A percentile compares a stretch with the other conserved stretches of the same genome.
Conservation (phyloP, 2,888 invertebrate species). For the Kuschelorhynchus macadamiae region DNA sequence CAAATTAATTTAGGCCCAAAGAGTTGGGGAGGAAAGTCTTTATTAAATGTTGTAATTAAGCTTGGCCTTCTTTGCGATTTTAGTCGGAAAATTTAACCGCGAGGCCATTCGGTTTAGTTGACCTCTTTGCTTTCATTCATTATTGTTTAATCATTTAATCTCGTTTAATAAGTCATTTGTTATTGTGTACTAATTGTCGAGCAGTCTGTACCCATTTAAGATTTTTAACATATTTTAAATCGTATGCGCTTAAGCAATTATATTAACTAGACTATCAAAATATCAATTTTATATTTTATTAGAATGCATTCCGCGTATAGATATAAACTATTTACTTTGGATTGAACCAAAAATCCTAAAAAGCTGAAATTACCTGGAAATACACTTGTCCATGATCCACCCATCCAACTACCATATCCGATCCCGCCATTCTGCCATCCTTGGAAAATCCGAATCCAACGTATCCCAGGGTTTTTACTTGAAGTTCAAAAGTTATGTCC, state of each 20-base stretch:
- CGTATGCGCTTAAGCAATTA: background rate
- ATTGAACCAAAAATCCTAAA: too few species aligned
- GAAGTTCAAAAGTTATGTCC: slow-evolving; percentile 87
- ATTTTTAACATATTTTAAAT: background rate
- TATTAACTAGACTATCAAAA: too few species aligned
- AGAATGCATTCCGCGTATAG: too few species aligned
- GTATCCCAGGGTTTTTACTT: slow-evolving; percentile 87
- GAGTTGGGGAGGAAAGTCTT: slow-evolving; percentile 10
- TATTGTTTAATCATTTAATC: background rate
- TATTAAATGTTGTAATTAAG: slow-evolving; percentile 27
- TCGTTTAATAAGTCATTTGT: background rate
- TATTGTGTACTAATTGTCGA: slow-evolving; percentile 18
- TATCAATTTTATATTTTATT: too few species aligned
- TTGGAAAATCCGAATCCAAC: slow-evolving; percentile 90
- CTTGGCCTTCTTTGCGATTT: slow-evolving; percentile 26
- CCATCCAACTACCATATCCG: slow-evolving; percentile 93
- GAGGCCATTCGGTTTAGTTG: slow-evolving; percentile 22
- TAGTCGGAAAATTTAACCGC: slow-evolving; percentile 29
- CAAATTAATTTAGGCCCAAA: slow-evolving; percentile 29
- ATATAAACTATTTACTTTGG: too few species aligned
- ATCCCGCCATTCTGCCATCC: slow-evolving; percentile 83
- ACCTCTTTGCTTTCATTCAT: slow-evolving; percentile 15
- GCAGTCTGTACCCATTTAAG: too few species aligned
- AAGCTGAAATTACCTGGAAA: slow-evolving; percentile 88
- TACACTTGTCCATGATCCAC: slow-evolving; percentile 86